phyloP scores from a whole-genome alignment of 2,797 vertebrate species.

The Sciurus vulgaris region DNA sequence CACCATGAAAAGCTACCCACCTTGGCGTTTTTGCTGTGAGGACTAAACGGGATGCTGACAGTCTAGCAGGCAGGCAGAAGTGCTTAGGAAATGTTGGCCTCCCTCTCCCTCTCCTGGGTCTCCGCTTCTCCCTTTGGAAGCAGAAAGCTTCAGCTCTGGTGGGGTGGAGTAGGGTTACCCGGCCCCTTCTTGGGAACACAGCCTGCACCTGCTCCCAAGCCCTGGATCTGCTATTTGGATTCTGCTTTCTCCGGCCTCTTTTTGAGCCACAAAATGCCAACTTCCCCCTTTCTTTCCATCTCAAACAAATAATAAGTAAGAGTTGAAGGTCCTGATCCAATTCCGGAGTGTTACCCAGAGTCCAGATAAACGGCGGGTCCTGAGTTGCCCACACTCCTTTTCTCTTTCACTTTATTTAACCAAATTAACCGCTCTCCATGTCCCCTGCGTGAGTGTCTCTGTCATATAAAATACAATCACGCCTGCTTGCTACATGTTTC shows the following conservation, averaged over 20 bases:
- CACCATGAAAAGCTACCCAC: not conserved
- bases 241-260: not conserved
- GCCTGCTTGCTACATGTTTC: conserved; percentile 80
- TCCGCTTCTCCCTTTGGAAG: conserved; percentile 42
- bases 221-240: not conserved
- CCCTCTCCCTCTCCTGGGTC: not conserved
- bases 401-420: conserved; percentile 88
- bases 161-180: not conserved
- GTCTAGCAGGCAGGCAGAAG: not conserved
- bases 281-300: conserved; percentile 74
- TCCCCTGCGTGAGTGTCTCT: conserved; percentile 80
- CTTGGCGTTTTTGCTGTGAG: not conserved
- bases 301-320: conserved; percentile 68
- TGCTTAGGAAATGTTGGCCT: too few species aligned
- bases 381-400: conserved; percentile 78
- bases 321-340: conserved; percentile 78
- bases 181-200: not conserved
- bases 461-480: conserved; percentile 83
- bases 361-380: conserved; percentile 84
- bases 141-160: not conserved
- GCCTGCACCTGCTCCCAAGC: accelerated
- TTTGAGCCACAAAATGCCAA: not conserved
- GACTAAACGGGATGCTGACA: not conserved
- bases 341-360: conserved; percentile 82
- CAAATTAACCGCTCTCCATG: conserved; percentile 86